phyloP scores from a whole-genome alignment of 2,797 vertebrate species.

The Paratrypauchen microcephalus region DNA sequence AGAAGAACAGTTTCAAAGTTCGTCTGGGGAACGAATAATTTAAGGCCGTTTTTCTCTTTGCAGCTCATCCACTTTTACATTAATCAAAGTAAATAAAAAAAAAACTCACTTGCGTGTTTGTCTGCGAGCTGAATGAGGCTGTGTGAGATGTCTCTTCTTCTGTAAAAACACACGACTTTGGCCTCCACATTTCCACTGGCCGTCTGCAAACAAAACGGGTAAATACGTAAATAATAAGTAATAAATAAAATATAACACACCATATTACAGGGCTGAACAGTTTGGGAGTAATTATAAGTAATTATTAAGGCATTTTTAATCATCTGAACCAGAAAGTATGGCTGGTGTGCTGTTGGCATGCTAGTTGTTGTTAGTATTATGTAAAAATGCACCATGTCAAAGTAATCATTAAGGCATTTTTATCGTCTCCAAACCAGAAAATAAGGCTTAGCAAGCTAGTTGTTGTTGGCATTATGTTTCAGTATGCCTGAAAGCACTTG shows the following conservation, averaged over 20 bases:
- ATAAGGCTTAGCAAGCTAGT: too few species aligned
- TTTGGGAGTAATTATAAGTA: neutral
- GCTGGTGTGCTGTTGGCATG: too few species aligned
- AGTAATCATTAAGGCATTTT: too few species aligned
- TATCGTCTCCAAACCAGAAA: too few species aligned
- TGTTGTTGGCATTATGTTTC: too few species aligned
- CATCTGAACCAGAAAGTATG: too few species aligned
- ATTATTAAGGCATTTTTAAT: too few species aligned
- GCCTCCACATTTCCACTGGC: conserved; percentile 97
- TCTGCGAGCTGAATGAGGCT: conserved; percentile 97
- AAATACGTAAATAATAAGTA: conserved; percentile 19
- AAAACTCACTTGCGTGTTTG: conserved; percentile 95
- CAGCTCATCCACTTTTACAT: neutral
- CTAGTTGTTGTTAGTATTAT: too few species aligned
- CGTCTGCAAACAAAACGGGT: conserved; percentile 81
- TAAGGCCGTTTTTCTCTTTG: neutral
- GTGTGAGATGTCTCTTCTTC: conserved; percentile 96
- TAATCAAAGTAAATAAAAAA: neutral
- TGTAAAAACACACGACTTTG: conserved; percentile 98
- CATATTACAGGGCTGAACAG: too few species aligned
- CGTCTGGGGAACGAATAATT: neutral
- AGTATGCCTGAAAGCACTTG: too few species aligned
- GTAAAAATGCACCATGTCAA: too few species aligned
- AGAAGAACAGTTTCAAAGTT: neutral
- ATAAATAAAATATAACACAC: conserved; percentile 2